Conservation (phyloP, 2,797 vertebrate species). For the Muraenolepis orangiensis region DNA sequence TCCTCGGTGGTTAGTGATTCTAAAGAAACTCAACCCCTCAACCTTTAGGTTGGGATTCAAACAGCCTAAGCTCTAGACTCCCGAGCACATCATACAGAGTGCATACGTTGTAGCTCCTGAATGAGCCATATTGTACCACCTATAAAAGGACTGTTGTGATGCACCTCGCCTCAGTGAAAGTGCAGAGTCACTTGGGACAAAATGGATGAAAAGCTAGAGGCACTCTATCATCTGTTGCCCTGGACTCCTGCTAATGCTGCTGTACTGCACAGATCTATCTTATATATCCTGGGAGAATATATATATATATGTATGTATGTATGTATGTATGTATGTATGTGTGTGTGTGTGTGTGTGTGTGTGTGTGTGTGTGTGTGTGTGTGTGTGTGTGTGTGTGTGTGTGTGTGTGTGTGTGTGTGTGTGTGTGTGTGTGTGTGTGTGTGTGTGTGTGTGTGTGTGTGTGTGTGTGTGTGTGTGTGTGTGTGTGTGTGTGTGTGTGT, state of each 20-base stretch:
- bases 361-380: no score
- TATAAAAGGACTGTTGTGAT: slow-evolving; percentile 2
- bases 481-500: no score
- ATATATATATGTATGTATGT: no score
- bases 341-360: no score
- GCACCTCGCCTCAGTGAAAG: slow-evolving; percentile 1
- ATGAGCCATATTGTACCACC: neutral
- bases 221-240: slow-evolving; percentile 10
- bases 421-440: no score
- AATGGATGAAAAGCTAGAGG: slow-evolving; percentile 1
- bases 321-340: no score
- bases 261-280: neutral
- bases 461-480: no score
- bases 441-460: no score
- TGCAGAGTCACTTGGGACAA: slow-evolving; percentile 12
- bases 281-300: neutral
- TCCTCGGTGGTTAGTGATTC: no score
- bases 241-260: neutral
- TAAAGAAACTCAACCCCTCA: neutral
- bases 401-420: no score
- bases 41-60: neutral
- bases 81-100: neutral
- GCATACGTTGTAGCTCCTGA: neutral
- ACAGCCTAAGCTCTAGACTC: neutral
- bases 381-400: no score